Percentiles rank a stretch among this genome's conserved stretches.
These are phyloP conservation scores for Tenebrio molitor DNA, from an alignment of 1,140 invertebrate species.

Conservation along the genomic window DNA sequence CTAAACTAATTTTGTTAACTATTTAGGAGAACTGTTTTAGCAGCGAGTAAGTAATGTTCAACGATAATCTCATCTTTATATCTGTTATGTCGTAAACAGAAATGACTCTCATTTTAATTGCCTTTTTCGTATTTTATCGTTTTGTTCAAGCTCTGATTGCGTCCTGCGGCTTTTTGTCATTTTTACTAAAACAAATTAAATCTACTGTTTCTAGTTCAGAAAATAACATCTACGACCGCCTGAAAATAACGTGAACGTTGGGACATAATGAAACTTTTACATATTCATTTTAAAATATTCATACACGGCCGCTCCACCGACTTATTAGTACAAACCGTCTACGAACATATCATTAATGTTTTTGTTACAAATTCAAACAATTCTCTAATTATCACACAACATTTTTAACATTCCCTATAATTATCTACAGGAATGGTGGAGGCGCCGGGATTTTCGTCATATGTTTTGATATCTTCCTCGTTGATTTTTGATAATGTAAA, in stretches of 20 bases:
- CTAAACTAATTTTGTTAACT: conserved; percentile 25
- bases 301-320: too few relatives aligned
- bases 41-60: conserved; percentile 15
- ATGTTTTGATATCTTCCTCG: too few relatives aligned
- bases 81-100: conserved; percentile 27
- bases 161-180: conserved; percentile 4
- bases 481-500: too few relatives aligned
- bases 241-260: conserved; percentile 2
- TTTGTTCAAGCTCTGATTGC: conserved; percentile 37
- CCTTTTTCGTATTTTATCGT: conserved; percentile 29
- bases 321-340: too few relatives aligned
- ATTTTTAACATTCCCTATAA: too few relatives aligned
- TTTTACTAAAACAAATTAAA: conserved; percentile 37
- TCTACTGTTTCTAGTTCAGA: conserved; percentile 12
- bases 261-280: conserved; percentile 12
- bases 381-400: too few relatives aligned
- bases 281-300: conserved; percentile 19
- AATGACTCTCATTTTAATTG: conserved; percentile 33
- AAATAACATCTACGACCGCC: conserved; percentile 11
- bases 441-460: too few relatives aligned
- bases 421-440: too few relatives aligned
- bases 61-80: conserved; percentile 29
- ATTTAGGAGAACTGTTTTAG: conserved; percentile 10
- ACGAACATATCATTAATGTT: too few relatives aligned
- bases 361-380: too few relatives aligned